A percentile compares a stretch with the other conserved stretches of the same genome.
phyloP scores from a whole-genome alignment of 2,797 vertebrate species.

The Syndactyla subalaris region DNA sequence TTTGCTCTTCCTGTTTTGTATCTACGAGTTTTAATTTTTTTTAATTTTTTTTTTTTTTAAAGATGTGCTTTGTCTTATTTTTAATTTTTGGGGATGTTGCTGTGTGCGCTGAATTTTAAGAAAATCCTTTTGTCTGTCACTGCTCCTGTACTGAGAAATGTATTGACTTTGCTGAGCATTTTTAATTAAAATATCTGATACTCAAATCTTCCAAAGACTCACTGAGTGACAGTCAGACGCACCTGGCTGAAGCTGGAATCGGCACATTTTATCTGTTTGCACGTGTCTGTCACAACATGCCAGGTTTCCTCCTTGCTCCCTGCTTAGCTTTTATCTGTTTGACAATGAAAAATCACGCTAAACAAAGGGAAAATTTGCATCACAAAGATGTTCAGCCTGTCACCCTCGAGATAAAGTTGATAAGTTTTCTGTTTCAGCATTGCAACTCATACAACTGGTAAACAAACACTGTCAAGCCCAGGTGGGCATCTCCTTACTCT shows the following conservation, averaged over 20 bases:
- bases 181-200: slow-evolving; percentile 21
- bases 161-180: background rate
- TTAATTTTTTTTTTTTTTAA: background rate
- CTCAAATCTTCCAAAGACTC: background rate
- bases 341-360: background rate
- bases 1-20: background rate
- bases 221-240: background rate
- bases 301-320: slow-evolving; percentile 6
- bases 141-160: background rate
- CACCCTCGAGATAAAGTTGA: background rate
- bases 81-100: background rate
- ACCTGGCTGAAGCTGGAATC: background rate
- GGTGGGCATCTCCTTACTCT: slow-evolving; percentile 5
- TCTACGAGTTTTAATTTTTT: background rate
- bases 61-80: background rate
- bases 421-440: slow-evolving; percentile 37
- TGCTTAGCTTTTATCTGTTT: slow-evolving; percentile 7
- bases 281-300: slow-evolving; percentile 31
- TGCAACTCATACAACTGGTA: background rate
- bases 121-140: background rate
- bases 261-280: background rate
- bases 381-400: slow-evolving; percentile 41
- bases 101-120: background rate
- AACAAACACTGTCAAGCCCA: background rate
- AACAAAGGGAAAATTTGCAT: slow-evolving; percentile 45